A percentile compares a stretch with the other conserved stretches of the same genome.
These are phyloP conservation scores for Coregonus ussuriensis DNA, from an alignment of 2,797 vertebrate species.

Conservation along the genomic window DNA sequence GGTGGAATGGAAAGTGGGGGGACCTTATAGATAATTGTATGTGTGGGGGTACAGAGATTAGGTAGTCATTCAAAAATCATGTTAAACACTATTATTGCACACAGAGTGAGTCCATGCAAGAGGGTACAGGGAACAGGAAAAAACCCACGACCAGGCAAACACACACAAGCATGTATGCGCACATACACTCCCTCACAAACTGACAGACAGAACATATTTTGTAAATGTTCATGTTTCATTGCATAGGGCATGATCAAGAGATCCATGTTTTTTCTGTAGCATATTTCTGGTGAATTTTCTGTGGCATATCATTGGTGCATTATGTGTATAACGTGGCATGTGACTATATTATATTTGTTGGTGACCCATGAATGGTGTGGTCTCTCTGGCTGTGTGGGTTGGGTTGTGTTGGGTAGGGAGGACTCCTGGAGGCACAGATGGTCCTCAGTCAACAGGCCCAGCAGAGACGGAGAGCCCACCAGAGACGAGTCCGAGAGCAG, in stretches of 20 bases:
- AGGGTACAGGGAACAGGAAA: conserved; percentile 44
- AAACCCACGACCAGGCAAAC: conserved; percentile 24
- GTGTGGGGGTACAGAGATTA: too few species aligned
- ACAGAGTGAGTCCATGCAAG: too few species aligned
- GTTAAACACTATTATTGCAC: too few species aligned
- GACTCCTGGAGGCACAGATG: conserved; percentile 60
- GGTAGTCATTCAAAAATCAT: too few species aligned
- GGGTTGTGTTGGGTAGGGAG: conserved; percentile 36
- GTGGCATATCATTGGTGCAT: not conserved
- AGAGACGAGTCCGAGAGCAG: conserved; percentile 50
- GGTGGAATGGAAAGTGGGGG: conserved; percentile 63
- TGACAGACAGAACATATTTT: conserved; percentile 23
- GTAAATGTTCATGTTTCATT: not conserved
- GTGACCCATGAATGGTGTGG: not conserved
- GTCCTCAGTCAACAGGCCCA: conserved; percentile 50
- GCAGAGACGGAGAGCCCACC: conserved; percentile 44
- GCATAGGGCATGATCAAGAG: not conserved
- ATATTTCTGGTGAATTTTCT: not conserved
- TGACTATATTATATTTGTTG: not conserved
- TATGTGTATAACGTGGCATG: not conserved
- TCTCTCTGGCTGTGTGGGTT: not conserved
- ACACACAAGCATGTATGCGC: not conserved
- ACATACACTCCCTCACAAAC: not conserved
- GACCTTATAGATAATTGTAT: too few species aligned
- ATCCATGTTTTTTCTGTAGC: not conserved